phyloP scores from a whole-genome alignment of 2,888 invertebrate species.

The Dasysyrphus tricinctus region DNA sequence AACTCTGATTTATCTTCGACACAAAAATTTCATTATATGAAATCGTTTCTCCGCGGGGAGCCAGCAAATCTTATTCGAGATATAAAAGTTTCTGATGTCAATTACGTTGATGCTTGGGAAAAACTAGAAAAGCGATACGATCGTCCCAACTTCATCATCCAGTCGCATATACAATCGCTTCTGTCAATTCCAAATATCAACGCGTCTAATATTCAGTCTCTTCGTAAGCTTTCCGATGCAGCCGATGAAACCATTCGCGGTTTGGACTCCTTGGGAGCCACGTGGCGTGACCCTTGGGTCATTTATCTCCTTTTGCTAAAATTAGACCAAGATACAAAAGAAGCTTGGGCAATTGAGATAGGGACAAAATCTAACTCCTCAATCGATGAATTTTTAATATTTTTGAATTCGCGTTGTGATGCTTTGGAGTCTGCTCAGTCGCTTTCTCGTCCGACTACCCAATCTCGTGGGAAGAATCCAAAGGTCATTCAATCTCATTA shows the following conservation, averaged over 20 bases:
- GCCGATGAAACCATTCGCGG: conserved; percentile 32
- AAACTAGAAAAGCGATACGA: conserved; percentile 21
- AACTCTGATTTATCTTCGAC: not conserved
- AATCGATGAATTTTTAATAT: not conserved
- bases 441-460: not conserved
- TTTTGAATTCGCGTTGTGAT: conserved; percentile 9
- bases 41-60: not conserved
- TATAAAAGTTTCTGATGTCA: not conserved
- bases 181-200: conserved; percentile 12
- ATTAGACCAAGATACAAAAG: conserved; percentile 1
- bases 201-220: conserved; percentile 7
- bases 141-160: not conserved
- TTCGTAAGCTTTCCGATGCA: conserved; percentile 44
- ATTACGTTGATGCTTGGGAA: conserved; percentile 15
- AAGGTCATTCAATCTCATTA: conserved; percentile 29
- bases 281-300: conserved; percentile 18
- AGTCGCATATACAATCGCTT: conserved; percentile 16
- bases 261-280: conserved; percentile 12
- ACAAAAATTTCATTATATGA: conserved; percentile 36
- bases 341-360: not conserved
- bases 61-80: conserved; percentile 11
- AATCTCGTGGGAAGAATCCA: conserved; percentile 13
- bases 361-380: not conserved
- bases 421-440: conserved; percentile 25
- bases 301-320: not conserved